These are phyloP conservation scores for Tapera naevia DNA, from an alignment of 2,797 vertebrate genomes.

Conservation along the genomic window DNA sequence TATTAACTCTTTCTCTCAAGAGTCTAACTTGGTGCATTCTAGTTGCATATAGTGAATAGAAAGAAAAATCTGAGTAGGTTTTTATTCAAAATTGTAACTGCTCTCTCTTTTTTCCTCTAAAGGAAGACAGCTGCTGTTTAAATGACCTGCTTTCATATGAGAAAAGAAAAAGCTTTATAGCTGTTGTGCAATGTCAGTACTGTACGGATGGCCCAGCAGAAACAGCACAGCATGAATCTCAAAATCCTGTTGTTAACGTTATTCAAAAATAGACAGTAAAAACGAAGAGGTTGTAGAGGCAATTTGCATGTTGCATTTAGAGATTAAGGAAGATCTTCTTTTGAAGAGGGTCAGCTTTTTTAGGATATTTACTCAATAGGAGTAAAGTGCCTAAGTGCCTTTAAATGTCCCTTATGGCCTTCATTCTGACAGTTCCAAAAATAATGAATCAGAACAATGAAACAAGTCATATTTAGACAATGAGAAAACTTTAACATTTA, in stretches of 20 bases:
- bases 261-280: constrained; percentile 16
- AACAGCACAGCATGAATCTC: background rate
- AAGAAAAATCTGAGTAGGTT: background rate
- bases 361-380: background rate
- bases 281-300: background rate
- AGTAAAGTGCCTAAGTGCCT: background rate
- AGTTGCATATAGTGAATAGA: background rate
- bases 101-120: background rate
- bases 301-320: constrained; percentile 9
- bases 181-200: background rate
- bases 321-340: background rate
- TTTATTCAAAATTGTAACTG: background rate
- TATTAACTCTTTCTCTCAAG: background rate
- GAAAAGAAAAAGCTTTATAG: background rate
- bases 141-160: background rate
- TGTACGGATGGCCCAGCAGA: background rate
- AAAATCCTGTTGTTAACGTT: background rate
- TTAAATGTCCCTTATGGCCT: background rate
- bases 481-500: background rate
- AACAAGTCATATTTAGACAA: background rate
- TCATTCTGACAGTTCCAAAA: background rate
- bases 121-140: background rate
- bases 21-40: background rate
- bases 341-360: constrained; percentile 1
- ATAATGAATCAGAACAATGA: background rate